These are phyloP conservation scores for Ptiloglossa arizonensis DNA, from an alignment of 1,140 invertebrate genomes.

Conservation along the genomic window DNA sequence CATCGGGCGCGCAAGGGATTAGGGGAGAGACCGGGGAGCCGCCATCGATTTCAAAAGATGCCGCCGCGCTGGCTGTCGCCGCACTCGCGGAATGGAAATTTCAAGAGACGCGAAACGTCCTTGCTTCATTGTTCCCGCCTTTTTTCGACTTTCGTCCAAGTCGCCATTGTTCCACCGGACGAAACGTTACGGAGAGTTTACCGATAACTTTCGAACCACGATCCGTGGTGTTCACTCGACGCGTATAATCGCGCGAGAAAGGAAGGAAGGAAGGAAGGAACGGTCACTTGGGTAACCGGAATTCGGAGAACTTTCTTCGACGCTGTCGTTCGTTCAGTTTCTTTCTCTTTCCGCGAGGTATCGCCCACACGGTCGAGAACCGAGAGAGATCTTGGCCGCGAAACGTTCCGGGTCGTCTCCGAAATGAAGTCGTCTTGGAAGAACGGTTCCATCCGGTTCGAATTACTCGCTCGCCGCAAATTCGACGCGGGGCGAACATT, in stretches of 20 bases:
- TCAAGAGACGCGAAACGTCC: conserved; percentile 13
- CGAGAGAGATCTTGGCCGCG: no score
- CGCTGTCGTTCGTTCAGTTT: no score
- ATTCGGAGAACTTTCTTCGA: no score
- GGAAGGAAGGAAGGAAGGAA: no score
- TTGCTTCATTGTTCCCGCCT: conserved; percentile 10
- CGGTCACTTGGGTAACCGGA: no score
- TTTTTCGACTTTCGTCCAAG: conserved; percentile 1
- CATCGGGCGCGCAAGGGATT: neutral
- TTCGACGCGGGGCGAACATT: conserved; percentile 57
- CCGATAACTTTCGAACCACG: conserved; percentile 3
- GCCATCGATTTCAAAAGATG: conserved; percentile 50
- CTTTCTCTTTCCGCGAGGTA: neutral
- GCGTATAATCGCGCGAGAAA: neutral
- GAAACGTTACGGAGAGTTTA: conserved; percentile 13
- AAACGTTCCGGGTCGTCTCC: conserved; percentile 12
- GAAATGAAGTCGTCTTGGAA: conserved; percentile 53
- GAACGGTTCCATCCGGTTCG: conserved; percentile 3
- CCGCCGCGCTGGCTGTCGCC: neutral
- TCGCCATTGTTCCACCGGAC: conserved; percentile 14
- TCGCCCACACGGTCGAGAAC: neutral
- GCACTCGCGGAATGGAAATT: conserved; percentile 26
- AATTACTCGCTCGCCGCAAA: conserved; percentile 61
- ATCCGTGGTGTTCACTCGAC: neutral
- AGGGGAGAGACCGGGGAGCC: neutral